Evolutionary conservation across 2,888 invertebrate species (phyloP), one percentile per base, ranked within the genome.

Genomic region (Spilosoma lubricipeda): DNA sequence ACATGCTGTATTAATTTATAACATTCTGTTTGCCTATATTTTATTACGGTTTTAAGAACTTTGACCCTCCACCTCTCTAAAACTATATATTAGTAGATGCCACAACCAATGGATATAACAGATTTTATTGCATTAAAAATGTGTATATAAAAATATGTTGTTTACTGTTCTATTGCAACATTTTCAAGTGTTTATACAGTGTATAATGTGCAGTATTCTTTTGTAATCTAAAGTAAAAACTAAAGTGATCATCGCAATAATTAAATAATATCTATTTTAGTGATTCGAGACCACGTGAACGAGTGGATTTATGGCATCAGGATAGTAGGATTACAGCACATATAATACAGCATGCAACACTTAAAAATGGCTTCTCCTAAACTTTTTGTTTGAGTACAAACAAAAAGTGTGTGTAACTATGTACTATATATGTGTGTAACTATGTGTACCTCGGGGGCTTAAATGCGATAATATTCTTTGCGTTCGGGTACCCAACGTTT

Each of bases 121-220:
- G 70, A 45, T 74, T 72, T 74, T 73, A 75, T 67, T 72, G 73
- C 67, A 78, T 77, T 42, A 74, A 45, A 59, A 76, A 30, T 74
- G 72, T 39, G 39, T 11, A 63, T 70, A 70, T 59, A 63, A 18
- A 63, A 3, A 18, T 63, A 30, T 30, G 18, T 63, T 63, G 15
- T 56, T 56, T 30, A 70, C 59, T 67, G 73, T 45, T 73, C 74
- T 77, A 74, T 77, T 73, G 72, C 33, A 71, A 20, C 73, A 70
- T 76, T 78, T 75, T 72, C 30, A 77, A 80, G 75, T 78, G 76
- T 76, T 78, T 78, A 75, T 77, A 80, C 79, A 75, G 74, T 68
- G 70, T 77, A 80, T 66, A 71, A 63, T 70, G 52, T n/a, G 56
- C n/a, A n/a, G 52, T 36, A 70, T 70, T 59, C 66, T 33, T 73